Base-by-base conservation (phyloP, 2,797 vertebrate species). In the Microtus californicus region DNA sequence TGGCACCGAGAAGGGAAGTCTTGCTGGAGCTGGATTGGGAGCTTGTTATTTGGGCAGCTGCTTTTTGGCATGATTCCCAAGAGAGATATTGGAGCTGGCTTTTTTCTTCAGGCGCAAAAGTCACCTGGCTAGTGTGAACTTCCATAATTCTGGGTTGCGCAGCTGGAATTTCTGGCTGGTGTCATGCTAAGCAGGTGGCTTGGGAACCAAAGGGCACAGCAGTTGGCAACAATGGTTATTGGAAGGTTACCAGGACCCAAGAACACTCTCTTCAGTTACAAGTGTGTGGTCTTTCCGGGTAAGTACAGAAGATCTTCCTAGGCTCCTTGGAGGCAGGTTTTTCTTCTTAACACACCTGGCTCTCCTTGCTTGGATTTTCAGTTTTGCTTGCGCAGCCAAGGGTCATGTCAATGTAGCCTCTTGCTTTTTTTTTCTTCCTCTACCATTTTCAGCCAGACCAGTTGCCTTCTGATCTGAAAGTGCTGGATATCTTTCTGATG, bases 11-110 rank as follows among this genome's bases (percentile, higher is more conserved):
- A 87, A 71, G 78, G 54, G 56, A 67, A 56, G n/a, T 78, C 76
- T 79, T 83, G 3, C 0, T 56, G 77, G 74, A 91, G 51, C 67
- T 78, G 61, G 65, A 61, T 67, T 31, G 25, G 51, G 43, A 51
- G 80, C 34, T 91, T 95, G 80, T 74, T 94, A 93, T 93, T 93
- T 83, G 87, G 77, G 89, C 89, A 95, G 93, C 92, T 97, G 95
- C 43, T 31, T 90, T 92, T 79, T 88, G 96, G 89, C 29, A 0
- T 61, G 87, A 76, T 87, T 82, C 91, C 81, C 93, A 87, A 89
- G 73, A 85, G 93, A 67, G 67, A 92, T 51, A 45, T 96, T 67
- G 85, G 77, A 74, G 37, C 85, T 94, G 91, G 89, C 76, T 96
- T 31, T 27, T 48, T 90, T 77, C 61, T 45, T 77, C 27, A n/a